Conservation (phyloP, 2,888 invertebrate species). For the Rhagonycha lutea region DNA sequence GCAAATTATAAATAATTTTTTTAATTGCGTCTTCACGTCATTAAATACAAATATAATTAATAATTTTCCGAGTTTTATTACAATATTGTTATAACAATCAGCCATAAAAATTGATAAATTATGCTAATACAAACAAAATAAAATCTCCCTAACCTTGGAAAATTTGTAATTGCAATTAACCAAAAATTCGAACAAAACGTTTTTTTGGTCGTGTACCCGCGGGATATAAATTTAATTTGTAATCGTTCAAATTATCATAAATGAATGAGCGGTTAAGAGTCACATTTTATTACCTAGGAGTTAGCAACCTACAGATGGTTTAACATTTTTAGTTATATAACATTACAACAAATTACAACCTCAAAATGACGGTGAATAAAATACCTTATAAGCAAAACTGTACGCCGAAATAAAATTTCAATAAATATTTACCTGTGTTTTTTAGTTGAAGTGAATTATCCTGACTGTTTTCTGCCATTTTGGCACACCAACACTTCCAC, state of each 20-base stretch:
- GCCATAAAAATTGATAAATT: not conserved
- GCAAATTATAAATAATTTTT: not conserved
- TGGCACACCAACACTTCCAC: constrained; percentile 49
- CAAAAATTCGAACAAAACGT: not conserved
- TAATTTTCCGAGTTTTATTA: not conserved
- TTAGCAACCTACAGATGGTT: constrained; percentile 52
- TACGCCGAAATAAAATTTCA: constrained; percentile 16
- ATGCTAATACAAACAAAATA: not conserved
- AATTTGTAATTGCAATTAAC: not conserved
- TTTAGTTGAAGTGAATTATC: constrained; percentile 52
- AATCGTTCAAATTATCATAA: constrained; percentile 16
- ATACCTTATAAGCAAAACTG: constrained; percentile 8
- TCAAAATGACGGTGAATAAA: constrained; percentile 20
- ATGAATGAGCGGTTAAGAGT: not conserved
- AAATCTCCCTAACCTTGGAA: not conserved
- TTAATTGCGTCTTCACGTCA: not conserved
- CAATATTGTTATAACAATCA: not conserved
- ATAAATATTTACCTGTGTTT: constrained; percentile 48
- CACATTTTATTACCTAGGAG: constrained; percentile 28
- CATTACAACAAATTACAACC: constrained; percentile 34
- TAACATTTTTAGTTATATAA: constrained; percentile 53
- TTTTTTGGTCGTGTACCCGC: not conserved
- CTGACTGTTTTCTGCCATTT: constrained; percentile 57
- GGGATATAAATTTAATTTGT: not conserved
- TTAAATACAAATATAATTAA: not conserved